Base-by-base conservation (phyloP, 1,140 invertebrate species). In the Drosophila parabipectinata region DNA sequence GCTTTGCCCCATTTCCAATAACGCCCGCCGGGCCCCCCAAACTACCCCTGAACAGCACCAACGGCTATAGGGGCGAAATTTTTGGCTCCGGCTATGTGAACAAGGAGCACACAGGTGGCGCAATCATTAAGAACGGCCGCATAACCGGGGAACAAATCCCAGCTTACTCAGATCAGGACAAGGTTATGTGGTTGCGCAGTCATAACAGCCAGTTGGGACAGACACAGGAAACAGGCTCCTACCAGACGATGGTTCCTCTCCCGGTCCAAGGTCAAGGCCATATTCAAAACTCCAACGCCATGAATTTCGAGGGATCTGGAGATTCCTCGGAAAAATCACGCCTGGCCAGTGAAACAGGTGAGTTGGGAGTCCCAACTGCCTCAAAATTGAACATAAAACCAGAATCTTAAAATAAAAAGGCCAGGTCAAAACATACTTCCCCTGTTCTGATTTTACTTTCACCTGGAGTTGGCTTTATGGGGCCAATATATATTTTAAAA, bases 111-210 rank as follows among this genome's bases (percentile, higher is more conserved):
- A 10, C 7, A 0, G 21, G 47, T 37, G 34, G 34, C 34, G 10
- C 10, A 12, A 37, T n/a, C 8, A 34, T 24, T 0, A 52, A 28
- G 10, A 67, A 67, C 8, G 60, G 47, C 21, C 21, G 44, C n/a
- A 62, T 32, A 32, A 3, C 24, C 14, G 21, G 18, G 7, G 30
- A 67, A 37, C 2, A 34, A 67, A 44, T 9, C 5, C 7, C 39
- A 24, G 63, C 63, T 26, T 53, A 52, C 1, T 26, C 60, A 4
- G 63, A 59, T 14, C 60, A 34, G 18, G 47, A 63, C n/a, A 66
- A 51, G 14, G 26, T 51, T 24, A 47, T 63, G 59, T 32, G 26
- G 8, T 18, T 30, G 47, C 57, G 18, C 21, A 10, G 7, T 28
- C 57, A 37, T n/a, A 18, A 51, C 15, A 12, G 34, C 6, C 9